Conservation (phyloP, 2,888 invertebrate genomes). For the Trichopria drosophilae region DNA sequence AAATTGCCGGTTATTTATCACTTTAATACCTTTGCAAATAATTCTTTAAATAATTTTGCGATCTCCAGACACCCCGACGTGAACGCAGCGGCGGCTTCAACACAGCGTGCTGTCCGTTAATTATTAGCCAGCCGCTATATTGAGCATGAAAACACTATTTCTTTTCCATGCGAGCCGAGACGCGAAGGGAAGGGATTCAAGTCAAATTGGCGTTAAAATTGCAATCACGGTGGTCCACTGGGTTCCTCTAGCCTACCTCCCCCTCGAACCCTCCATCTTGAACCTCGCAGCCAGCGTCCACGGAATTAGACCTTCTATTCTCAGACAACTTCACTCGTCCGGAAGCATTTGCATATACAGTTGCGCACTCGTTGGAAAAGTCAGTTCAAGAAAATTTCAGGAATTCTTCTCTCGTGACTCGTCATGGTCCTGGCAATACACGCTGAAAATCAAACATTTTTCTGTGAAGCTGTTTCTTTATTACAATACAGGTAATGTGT, state of each 20-base stretch:
- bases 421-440: no score
- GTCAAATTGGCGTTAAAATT: slow-evolving; percentile 59
- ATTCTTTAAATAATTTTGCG: no score
- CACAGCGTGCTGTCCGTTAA: slow-evolving; percentile 48
- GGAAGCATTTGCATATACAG: no score
- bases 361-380: neutral
- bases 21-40: no score
- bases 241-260: slow-evolving; percentile 29
- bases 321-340: slow-evolving; percentile 43
- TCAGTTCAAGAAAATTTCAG: no score
- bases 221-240: slow-evolving; percentile 57
- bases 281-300: slow-evolving; percentile 40
- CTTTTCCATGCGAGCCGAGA: slow-evolving; percentile 47
- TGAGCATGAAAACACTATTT: slow-evolving; percentile 57
- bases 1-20: no score
- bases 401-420: no score
- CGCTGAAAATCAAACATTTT: no score
- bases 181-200: slow-evolving; percentile 47
- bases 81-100: no score
- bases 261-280: slow-evolving; percentile 17
- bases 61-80: no score
- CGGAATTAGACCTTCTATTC: slow-evolving; percentile 58
- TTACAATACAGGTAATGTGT: no score
- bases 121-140: slow-evolving; percentile 53
- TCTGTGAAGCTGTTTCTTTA: no score